Conservation (phyloP, 1,140 invertebrate species). For the Platyscapa corneri region DNA sequence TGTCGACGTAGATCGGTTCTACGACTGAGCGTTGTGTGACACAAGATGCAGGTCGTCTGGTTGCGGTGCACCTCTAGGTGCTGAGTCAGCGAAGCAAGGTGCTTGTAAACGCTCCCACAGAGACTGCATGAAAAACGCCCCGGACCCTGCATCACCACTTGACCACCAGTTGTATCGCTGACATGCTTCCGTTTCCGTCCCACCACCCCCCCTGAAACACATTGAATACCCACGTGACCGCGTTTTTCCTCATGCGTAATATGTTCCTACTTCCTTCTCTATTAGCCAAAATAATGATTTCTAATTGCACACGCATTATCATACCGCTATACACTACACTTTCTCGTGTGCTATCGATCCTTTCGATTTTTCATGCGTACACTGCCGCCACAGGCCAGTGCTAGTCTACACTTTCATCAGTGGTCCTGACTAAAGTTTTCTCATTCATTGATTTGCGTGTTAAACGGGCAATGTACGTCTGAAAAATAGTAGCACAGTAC, state of each 20-base stretch:
- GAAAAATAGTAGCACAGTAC: background rate
- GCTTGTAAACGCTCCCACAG: constrained; percentile 75
- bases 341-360: constrained; percentile 8
- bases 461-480: constrained; percentile 20
- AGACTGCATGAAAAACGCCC: constrained; percentile 75
- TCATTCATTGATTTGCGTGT: background rate
- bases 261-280: background rate
- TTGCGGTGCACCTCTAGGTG: constrained; percentile 76
- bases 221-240: constrained; percentile 71
- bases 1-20: constrained; percentile 74
- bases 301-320: constrained; percentile 55
- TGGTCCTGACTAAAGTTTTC: background rate
- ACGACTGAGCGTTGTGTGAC: constrained; percentile 75
- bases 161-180: constrained; percentile 67
- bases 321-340: constrained; percentile 50
- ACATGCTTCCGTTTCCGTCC: constrained; percentile 71
- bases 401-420: background rate
- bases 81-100: constrained; percentile 75
- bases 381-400: constrained; percentile 11
- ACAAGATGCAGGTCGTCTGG: constrained; percentile 75
- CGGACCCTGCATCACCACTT: constrained; percentile 74
- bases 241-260: background rate
- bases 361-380: constrained; percentile 39
- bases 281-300: too few relatives aligned
- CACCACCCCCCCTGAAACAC: constrained; percentile 75